A percentile compares a stretch with the other conserved stretches of the same genome.
Conservation (phyloP, 2,797 vertebrate species). For the Trichosurus vulpecula region DNA sequence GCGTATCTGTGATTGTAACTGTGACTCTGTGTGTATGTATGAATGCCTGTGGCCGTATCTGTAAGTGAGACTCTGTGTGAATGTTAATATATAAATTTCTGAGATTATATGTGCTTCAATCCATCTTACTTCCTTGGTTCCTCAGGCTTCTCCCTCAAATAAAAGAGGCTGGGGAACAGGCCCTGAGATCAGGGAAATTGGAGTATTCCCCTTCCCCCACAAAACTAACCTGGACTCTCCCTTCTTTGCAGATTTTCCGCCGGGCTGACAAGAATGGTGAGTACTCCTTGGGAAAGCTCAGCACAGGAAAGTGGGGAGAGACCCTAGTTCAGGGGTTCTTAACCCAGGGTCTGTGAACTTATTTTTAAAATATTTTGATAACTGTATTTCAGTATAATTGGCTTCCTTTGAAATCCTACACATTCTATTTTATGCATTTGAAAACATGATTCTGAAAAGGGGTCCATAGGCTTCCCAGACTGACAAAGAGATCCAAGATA, state of each 20-base stretch:
- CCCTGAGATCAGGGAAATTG: neutral
- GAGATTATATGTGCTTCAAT: neutral
- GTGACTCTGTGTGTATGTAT: neutral
- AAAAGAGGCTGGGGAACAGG: neutral
- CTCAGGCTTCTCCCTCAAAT: neutral
- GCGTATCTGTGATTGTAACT: neutral
- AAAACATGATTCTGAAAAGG: neutral
- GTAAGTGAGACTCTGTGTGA: neutral
- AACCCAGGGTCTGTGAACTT: neutral
- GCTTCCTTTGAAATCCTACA: neutral
- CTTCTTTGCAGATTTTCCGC: constrained; percentile 86
- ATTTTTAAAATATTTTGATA: neutral
- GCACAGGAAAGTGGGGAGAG: neutral
- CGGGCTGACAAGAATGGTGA: constrained; percentile 89
- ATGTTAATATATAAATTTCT: neutral
- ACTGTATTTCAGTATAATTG: neutral
- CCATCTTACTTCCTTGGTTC: neutral
- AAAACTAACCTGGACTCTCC: neutral
- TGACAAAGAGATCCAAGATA: neutral
- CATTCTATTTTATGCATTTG: neutral
- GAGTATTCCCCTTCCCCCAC: neutral
- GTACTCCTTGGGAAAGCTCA: constrained; percentile 53
- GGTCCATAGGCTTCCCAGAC: neutral
- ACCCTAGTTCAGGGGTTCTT: neutral
- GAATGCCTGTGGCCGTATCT: neutral